Conservation (phyloP, 2,113 vertebrate species). For the Podilymbus podiceps region DNA sequence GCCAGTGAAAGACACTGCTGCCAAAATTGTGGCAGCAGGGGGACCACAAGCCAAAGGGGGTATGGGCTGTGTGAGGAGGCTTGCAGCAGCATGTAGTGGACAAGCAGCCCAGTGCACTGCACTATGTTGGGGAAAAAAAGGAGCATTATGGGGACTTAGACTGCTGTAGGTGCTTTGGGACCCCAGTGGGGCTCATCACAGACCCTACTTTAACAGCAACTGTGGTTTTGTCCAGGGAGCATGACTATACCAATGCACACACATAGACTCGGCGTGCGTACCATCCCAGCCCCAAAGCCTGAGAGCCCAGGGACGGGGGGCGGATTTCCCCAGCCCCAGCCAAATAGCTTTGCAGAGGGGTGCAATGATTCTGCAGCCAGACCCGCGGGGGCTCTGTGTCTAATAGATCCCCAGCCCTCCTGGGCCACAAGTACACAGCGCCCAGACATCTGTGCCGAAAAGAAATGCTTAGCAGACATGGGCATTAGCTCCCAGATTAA, state of each 20-base stretch:
- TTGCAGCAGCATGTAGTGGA: neutral
- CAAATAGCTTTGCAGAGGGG: neutral
- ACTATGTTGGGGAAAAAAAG: neutral
- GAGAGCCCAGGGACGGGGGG: neutral
- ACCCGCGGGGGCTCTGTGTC: fast-evolving
- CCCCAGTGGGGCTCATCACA: fast-evolving
- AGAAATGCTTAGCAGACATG: neutral
- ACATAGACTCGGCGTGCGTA: fast-evolving
- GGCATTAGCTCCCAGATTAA: neutral
- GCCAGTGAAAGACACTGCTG: neutral
- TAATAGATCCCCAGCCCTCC: neutral
- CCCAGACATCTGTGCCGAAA: neutral
- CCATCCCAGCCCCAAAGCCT: neutral
- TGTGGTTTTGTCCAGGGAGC: neutral
- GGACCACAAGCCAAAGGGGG: fast-evolving
- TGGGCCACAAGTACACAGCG: neutral
- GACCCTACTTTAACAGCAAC: neutral
- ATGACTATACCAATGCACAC: fast-evolving
- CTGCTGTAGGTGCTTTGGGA: neutral
- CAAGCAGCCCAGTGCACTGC: neutral
- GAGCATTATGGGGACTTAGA: neutral
- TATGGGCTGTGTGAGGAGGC: neutral
- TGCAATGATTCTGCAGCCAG: neutral
- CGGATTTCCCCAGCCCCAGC: neutral
- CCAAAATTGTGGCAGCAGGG: neutral